These are phyloP conservation scores for Norana najaformis DNA, from an alignment of 2,888 invertebrate species.

Conservation along the genomic window DNA sequence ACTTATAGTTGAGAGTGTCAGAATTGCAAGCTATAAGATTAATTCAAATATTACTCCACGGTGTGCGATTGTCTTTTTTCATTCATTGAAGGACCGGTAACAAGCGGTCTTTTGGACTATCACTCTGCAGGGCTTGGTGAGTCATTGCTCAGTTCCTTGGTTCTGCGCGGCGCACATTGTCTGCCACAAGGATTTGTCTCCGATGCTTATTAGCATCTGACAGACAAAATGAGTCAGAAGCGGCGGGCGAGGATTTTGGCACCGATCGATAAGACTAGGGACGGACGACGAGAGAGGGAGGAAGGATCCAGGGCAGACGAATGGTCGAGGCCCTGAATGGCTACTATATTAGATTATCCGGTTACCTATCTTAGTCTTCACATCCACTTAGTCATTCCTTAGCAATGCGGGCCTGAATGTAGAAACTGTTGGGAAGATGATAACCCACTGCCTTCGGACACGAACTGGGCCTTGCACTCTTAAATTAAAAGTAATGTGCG, in stretches of 20 bases:
- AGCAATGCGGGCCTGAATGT: neutral
- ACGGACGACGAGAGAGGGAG: neutral
- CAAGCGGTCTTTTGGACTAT: neutral
- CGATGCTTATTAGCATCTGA: neutral
- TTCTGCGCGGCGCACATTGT: neutral
- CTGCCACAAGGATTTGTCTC: neutral
- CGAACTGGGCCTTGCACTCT: neutral
- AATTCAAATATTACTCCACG: neutral
- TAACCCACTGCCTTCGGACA: no score
- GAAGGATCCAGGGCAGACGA: neutral
- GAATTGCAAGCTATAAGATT: neutral
- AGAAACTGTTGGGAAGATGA: neutral
- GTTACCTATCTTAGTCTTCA: neutral
- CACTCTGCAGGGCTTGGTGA: neutral
- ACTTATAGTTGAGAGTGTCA: neutral
- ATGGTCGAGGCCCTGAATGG: neutral
- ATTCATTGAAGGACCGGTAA: neutral
- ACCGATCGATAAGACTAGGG: slow-evolving; percentile 1
- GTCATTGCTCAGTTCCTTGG: neutral
- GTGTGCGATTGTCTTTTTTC: neutral
- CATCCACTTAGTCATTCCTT: neutral
- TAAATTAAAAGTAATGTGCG: neutral
- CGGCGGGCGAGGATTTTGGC: neutral
- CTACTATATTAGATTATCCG: neutral
- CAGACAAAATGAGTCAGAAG: slow-evolving; percentile 4